phyloP scores from a whole-genome alignment of 2,797 vertebrate species.

The Delichon dasypus region DNA sequence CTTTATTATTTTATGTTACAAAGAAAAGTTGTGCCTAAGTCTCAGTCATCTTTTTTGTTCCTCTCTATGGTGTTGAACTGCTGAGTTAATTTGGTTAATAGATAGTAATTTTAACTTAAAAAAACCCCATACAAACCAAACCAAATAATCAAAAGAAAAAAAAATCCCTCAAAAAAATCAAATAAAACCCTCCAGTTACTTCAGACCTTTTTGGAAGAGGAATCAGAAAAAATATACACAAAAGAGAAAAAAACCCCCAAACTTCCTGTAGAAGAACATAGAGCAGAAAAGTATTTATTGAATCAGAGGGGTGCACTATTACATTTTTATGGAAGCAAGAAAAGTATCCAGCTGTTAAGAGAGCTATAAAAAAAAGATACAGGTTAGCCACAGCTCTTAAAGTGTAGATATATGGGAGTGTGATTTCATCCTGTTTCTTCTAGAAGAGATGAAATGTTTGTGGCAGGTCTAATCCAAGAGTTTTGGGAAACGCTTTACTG shows the following conservation, averaged over 20 bases:
- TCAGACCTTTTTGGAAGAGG: background rate
- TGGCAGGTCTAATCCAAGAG: background rate
- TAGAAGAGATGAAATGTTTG: background rate
- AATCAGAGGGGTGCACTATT: constrained; percentile 16
- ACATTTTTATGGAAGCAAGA: constrained; percentile 37
- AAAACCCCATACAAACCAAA: background rate
- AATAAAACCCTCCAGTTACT: background rate
- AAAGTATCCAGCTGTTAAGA: constrained; percentile 47
- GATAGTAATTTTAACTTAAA: background rate
- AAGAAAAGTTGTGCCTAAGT: background rate
- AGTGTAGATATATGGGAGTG: background rate
- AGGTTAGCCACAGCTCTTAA: constrained; percentile 37
- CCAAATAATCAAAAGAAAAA: background rate
- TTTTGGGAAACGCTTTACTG: background rate
- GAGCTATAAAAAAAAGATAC: constrained; percentile 25
- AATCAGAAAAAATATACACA: background rate
- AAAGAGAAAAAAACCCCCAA: background rate
- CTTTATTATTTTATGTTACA: background rate
- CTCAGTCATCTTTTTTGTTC: background rate
- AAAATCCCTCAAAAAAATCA: background rate
- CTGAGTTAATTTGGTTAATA: background rate
- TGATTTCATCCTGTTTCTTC: background rate
- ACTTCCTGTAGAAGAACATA: background rate
- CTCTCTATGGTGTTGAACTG: background rate
- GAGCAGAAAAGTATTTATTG: background rate